phyloP scores from a whole-genome alignment of 92 coral and sea anemone genomes.

The Epizoanthus illoricatus region DNA sequence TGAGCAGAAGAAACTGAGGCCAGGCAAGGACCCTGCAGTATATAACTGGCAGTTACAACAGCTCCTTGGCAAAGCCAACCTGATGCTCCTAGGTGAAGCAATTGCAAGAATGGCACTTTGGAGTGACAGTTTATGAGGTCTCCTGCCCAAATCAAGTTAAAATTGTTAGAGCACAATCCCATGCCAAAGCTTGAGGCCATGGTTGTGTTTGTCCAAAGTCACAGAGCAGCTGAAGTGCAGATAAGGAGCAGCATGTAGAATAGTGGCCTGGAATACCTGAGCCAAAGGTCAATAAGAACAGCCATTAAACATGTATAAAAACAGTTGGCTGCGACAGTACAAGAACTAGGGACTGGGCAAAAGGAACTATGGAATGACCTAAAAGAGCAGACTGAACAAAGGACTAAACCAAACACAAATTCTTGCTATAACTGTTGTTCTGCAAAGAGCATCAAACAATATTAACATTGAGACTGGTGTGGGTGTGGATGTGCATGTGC shows the following conservation, averaged over 20 bases:
- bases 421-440: not conserved
- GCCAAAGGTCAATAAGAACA: not conserved
- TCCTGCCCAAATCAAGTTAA: slow-evolving; percentile 9
- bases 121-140: slow-evolving; percentile 36
- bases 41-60: slow-evolving; percentile 42
- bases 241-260: not conserved
- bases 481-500: too few species aligned
- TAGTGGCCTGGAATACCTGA: not conserved
- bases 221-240: not conserved
- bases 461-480: too few species aligned
- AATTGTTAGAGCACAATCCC: slow-evolving; percentile 40
- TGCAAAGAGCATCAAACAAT: too few species aligned
- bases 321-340: slow-evolving; percentile 8
- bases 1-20: slow-evolving; percentile 5
- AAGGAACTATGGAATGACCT: not conserved
- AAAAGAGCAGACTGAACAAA: not conserved
- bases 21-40: slow-evolving; percentile 34
- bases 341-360: slow-evolving; percentile 1
- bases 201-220: not conserved
- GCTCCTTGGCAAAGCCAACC: slow-evolving; percentile 15
- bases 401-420: not conserved
- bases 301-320: not conserved
- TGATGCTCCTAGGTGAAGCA: slow-evolving; percentile 6
- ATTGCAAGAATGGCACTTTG: slow-evolving; percentile 28
- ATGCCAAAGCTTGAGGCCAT: slow-evolving; percentile 30